Conservation (phyloP, 2,797 vertebrate species). For the Ctenopoma multispine region DNA sequence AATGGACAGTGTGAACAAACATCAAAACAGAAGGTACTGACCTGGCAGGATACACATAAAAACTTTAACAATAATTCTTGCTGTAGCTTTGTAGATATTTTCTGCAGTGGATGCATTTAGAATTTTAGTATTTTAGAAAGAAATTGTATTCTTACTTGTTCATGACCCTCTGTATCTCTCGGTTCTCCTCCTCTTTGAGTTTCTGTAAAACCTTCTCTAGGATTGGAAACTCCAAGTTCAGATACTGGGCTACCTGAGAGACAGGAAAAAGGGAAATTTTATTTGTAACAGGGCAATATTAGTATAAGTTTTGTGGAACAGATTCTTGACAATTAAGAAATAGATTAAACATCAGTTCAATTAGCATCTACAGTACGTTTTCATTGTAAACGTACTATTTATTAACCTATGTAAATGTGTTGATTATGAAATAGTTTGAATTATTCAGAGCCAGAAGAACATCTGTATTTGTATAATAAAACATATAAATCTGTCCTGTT, state of each 20-base stretch:
- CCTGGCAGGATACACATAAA: too few relatives aligned
- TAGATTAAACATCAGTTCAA: too few relatives aligned
- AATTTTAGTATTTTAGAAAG: neutral
- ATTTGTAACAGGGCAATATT: neutral
- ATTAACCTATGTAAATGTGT: too few relatives aligned
- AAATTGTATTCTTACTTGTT: constrained; percentile 83
- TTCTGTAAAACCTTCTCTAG: constrained; percentile 89
- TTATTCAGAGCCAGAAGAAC: neutral
- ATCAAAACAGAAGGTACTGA: neutral
- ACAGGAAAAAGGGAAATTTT: neutral
- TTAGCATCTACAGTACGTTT: too few relatives aligned
- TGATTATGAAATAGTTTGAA: too few relatives aligned
- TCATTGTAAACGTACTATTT: neutral
- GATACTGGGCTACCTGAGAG: constrained; percentile 92
- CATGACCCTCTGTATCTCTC: constrained; percentile 84
- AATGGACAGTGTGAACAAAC: neutral
- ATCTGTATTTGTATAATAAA: neutral
- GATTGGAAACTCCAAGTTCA: constrained; percentile 90
- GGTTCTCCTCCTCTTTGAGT: constrained; percentile 88
- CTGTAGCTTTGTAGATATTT: neutral
- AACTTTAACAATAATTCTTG: neutral
- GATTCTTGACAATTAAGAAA: too few relatives aligned
- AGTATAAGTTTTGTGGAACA: too few relatives aligned
- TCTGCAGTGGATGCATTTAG: neutral
- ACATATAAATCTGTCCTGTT: neutral